These are phyloP conservation scores for Daptonema setosum DNA, from an alignment of 2,888 invertebrate genomes.

Conservation along the genomic window DNA sequence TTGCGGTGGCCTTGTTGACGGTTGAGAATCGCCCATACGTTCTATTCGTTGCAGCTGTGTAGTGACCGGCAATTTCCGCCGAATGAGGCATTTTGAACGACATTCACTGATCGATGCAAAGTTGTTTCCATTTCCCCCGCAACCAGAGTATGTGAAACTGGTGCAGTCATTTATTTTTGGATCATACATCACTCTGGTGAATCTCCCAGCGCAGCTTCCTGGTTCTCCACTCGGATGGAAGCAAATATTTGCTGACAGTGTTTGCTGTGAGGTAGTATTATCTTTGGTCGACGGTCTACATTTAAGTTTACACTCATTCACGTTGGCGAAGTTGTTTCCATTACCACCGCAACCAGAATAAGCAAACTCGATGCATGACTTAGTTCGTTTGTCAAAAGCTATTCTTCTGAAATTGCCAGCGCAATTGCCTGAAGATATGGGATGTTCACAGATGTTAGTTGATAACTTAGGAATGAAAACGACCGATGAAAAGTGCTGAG, in stretches of 20 bases:
- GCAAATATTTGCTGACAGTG: too few species aligned
- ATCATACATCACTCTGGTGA: too few species aligned
- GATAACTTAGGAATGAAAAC: too few species aligned
- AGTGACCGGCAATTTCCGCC: not conserved
- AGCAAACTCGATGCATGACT: constrained; percentile 27
- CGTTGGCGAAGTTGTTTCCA: constrained; percentile 29
- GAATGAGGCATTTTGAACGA: not conserved
- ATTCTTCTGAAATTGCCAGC: constrained; percentile 20
- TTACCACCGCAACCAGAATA: constrained; percentile 33
- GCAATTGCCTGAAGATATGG: constrained; percentile 25
- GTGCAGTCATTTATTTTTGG: not conserved
- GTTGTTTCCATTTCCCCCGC: not conserved
- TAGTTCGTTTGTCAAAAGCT: constrained; percentile 23
- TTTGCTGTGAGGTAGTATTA: too few species aligned
- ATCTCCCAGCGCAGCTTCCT: too few species aligned
- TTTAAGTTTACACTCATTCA: constrained; percentile 23
- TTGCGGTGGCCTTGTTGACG: too few species aligned
- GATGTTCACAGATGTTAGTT: constrained; percentile 21
- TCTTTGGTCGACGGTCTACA: too few species aligned
- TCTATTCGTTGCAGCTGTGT: not conserved
- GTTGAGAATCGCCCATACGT: too few species aligned
- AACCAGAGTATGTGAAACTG: not conserved
- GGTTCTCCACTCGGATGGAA: too few species aligned
- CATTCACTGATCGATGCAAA: not conserved
- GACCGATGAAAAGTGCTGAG: too few species aligned